phyloP scores from a whole-genome alignment of 2,113 vertebrate species.

The Chaetops frenatus region DNA sequence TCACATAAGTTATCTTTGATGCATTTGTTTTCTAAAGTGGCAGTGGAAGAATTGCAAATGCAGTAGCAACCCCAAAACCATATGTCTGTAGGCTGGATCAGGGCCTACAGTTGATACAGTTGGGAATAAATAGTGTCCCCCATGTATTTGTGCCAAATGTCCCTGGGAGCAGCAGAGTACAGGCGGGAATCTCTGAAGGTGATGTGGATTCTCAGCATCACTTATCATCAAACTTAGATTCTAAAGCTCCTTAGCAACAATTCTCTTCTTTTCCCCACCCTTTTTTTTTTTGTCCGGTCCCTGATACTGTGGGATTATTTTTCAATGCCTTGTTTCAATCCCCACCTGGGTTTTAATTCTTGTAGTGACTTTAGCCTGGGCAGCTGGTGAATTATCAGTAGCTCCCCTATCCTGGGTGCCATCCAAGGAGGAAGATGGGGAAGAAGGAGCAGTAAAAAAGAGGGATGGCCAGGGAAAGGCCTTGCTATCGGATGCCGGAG shows the following conservation, averaged over 20 bases:
- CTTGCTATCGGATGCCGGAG: rapidly evolving
- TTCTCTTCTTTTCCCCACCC: rapidly evolving
- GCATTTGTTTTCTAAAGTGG: neutral
- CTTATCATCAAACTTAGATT: neutral
- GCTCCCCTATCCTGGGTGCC: neutral
- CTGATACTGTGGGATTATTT: neutral
- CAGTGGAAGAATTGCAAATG: neutral
- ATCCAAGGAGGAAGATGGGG: neutral
- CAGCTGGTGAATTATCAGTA: neutral
- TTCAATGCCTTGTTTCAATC: neutral
- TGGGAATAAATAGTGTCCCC: neutral
- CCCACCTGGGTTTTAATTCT: neutral
- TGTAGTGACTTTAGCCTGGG: neutral
- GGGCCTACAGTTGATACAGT: neutral
- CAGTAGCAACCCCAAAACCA: neutral
- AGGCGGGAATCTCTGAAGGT: neutral
- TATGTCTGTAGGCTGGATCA: neutral
- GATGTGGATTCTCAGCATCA: neutral
- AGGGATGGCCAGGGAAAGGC: neutral
- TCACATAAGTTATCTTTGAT: neutral
- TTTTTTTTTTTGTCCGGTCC: neutral
- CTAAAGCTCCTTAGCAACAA: neutral
- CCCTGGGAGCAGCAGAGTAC: neutral
- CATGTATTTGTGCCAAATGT: rapidly evolving
- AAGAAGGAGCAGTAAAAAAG: neutral